Evolutionary conservation across 2,888 invertebrate species (phyloP).

Genomic region (Pachymerium ferrugineum): DNA sequence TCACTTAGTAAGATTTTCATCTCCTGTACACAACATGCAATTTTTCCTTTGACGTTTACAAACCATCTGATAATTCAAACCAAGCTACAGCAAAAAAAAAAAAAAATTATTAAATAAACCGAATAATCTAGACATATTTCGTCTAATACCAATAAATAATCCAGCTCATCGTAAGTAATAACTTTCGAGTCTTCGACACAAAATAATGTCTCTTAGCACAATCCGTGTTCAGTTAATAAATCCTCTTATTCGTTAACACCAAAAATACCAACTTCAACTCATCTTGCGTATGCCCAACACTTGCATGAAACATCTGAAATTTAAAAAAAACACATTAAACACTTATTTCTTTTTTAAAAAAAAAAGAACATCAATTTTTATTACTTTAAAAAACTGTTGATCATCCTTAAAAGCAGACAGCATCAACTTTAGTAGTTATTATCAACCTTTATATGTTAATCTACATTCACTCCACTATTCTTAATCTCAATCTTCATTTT

Average conservation of each 20-base stretch:
- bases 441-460: constrained; percentile 40
- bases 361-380: not conserved
- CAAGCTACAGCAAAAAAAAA: constrained; percentile 40
- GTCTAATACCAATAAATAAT: constrained; percentile 4
- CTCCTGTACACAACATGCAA: constrained; percentile 46
- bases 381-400: constrained; percentile 46
- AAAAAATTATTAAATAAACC: not conserved
- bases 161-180: constrained; percentile 1
- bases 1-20: constrained; percentile 45
- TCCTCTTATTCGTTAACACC: constrained; percentile 42
- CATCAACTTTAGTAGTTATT: constrained; percentile 46
- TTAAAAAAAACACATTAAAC: constrained; percentile 7
- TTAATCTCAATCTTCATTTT: constrained; percentile 11
- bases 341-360: not conserved
- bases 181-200: not conserved
- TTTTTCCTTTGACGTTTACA: constrained; percentile 44
- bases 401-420: constrained; percentile 46
- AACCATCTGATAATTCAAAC: constrained; percentile 45
- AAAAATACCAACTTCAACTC: constrained; percentile 40
- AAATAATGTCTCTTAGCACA: not conserved
- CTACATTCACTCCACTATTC: constrained; percentile 10
- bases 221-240: constrained; percentile 43
- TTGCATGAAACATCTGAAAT: constrained; percentile 44
- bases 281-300: constrained; percentile 43
- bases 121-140: not conserved